Base-by-base conservation (phyloP, 2,797 vertebrate genomes). In the Sebastiscus albofasciatus region DNA sequence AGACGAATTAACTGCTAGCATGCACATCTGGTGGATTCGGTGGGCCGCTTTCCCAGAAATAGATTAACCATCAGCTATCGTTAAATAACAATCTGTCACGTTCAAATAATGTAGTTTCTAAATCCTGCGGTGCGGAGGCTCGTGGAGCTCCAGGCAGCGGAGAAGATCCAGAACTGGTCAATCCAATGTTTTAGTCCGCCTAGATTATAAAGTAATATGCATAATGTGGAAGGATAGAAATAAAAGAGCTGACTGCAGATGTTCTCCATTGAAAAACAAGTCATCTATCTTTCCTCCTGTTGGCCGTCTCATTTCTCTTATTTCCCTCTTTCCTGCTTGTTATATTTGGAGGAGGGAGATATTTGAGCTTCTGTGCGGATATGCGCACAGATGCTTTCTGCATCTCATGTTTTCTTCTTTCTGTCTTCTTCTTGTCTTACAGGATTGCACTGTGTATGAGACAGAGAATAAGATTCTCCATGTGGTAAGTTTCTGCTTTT, bases 381-480 rank as follows among this genome's bases (percentile, higher is more conserved):
- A 73, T 81, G 86, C 36, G 61, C 31, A 27, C 42, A 10, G 49
- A 86, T 54, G 77, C 61, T 81, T 80, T 46, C 42, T 55, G 18
- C 56, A 22, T 78, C 76, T 91, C 67, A 82, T 69, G 59, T 73
- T 56, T 67, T 66, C 31, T 49, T 66, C 61, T 59, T 42, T 77
- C 29, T 87, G 29, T 72, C 24, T 66, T 81, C 58, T 26, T 75
- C 29, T 77, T 29, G 1, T 76, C 72, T 74, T 72, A 74, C 90
- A 98, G 97, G 97, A 98, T 90, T 97, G 97, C 92, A 97, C 97
- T 22, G 96, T 98, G 75, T 96, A 96, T 70, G 97, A 98, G 95
- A 98, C 97, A 70, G 98, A 99, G 95, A 98, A 98, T 80, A 97
- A 99, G 94, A 98, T 99, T 76, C 96, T 98, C 82, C 97, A 98